These are phyloP conservation scores for Crambe crambe DNA, from an alignment of 37 sponge, comb jelly and placozoan genomes.

Conservation along the genomic window DNA sequence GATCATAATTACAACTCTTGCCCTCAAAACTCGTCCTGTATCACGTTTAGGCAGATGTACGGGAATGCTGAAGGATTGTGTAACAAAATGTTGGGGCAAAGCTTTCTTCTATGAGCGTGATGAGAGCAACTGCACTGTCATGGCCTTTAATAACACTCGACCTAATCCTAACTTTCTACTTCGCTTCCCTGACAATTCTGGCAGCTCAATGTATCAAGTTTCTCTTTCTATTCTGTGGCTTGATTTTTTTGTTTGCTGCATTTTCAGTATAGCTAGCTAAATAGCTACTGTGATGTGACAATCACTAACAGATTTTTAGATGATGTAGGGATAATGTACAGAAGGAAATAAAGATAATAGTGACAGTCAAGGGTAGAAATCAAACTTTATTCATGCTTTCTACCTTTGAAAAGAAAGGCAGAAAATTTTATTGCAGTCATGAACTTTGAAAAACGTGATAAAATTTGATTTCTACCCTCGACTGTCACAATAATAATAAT, in stretches of 20 bases:
- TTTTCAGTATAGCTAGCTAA: neutral
- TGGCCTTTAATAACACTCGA: conserved; percentile 4
- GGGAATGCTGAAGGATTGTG: conserved; percentile 36
- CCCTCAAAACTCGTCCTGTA: conserved; percentile 15
- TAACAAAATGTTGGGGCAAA: conserved; percentile 54
- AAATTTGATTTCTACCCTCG: too few relatives aligned
- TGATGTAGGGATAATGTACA: too few relatives aligned
- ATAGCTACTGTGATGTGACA: too few relatives aligned
- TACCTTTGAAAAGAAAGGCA: too few relatives aligned
- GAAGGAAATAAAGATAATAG: too few relatives aligned
- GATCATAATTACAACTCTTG: conserved; percentile 47
- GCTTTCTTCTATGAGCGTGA: conserved; percentile 42
- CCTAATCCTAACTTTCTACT: conserved; percentile 19
- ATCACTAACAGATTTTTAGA: too few relatives aligned
- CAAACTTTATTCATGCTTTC: too few relatives aligned
- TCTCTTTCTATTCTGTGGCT: neutral
- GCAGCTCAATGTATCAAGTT: neutral
- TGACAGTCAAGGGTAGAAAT: too few relatives aligned
- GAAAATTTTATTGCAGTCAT: too few relatives aligned
- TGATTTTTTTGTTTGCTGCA: neutral
- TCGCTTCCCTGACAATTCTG: conserved; percentile 6
- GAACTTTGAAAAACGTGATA: too few relatives aligned
- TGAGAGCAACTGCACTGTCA: conserved; percentile 27
- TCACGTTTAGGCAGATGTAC: conserved; percentile 42
- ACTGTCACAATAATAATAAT: too few relatives aligned